Conservation (phyloP, 2,888 invertebrate genomes). For the Anthrax anthrax region DNA sequence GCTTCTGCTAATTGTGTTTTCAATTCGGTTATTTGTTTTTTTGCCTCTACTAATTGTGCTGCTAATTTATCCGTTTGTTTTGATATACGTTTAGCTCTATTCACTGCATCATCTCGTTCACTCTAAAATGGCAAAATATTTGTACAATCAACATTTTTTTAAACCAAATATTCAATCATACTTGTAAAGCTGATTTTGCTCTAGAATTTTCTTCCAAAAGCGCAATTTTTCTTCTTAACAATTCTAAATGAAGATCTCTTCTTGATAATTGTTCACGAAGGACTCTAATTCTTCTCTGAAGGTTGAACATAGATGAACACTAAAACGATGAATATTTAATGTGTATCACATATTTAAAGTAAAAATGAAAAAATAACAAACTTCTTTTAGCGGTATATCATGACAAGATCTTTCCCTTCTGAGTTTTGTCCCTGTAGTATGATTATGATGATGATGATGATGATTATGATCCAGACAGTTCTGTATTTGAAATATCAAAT, state of each 20-base stretch:
- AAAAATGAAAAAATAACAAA: constrained; percentile 24
- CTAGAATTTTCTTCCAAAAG: constrained; percentile 64
- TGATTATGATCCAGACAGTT: constrained; percentile 19
- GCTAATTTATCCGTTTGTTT: constrained; percentile 74
- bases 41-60: constrained; percentile 66
- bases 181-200: constrained; percentile 43
- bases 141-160: neutral
- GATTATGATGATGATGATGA: constrained; percentile 16
- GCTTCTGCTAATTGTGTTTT: constrained; percentile 75
- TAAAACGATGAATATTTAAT: constrained; percentile 27
- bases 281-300: constrained; percentile 73
- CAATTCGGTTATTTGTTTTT: constrained; percentile 65
- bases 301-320: constrained; percentile 76
- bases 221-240: constrained; percentile 72
- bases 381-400: constrained; percentile 67
- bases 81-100: constrained; percentile 60
- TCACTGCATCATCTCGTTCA: constrained; percentile 53
- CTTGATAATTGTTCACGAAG: constrained; percentile 81
- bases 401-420: constrained; percentile 66
- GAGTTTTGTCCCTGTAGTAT: constrained; percentile 48
- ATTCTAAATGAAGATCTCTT: constrained; percentile 80
- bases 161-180: neutral
- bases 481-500: too few species aligned
- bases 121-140: constrained; percentile 25
- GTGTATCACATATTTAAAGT: neutral